These are phyloP conservation scores for Gnathonemus longibarbis DNA, from an alignment of 2,113 vertebrate genomes.

Conservation along the genomic window DNA sequence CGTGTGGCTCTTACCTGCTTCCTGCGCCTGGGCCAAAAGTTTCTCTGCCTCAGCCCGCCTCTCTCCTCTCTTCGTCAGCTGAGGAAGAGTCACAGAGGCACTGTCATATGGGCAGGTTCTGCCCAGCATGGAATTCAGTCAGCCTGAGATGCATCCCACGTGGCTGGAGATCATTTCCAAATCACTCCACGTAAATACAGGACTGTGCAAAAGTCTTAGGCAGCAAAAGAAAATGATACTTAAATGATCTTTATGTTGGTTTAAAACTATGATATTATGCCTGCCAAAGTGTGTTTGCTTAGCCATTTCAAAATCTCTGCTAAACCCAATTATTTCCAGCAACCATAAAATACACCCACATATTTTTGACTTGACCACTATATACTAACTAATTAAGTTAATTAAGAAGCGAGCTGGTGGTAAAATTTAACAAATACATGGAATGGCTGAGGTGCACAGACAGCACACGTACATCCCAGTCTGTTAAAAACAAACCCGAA, in stretches of 20 bases:
- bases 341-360: not conserved
- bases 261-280: not conserved
- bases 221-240: not conserved
- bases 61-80: conserved; percentile 79
- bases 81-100: not conserved
- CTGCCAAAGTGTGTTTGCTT: not conserved
- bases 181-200: not conserved
- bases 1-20: conserved; percentile 50
- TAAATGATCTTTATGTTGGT: not conserved
- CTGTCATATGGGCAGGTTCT: not conserved
- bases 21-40: conserved; percentile 80
- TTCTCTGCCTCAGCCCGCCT: conserved; percentile 86
- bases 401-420: not conserved
- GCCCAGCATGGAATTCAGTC: not conserved
- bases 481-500: not conserved
- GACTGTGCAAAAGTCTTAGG: not conserved
- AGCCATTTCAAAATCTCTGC: not conserved
- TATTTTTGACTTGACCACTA: not conserved
- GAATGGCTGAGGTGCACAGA: not conserved
- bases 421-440: not conserved
- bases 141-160: not conserved
- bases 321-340: not conserved
- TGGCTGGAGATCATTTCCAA: not conserved
- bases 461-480: not conserved
- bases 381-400: too few species aligned